phyloP scores from a whole-genome alignment of 2,888 invertebrate species.

The Pedicia rivosa region DNA sequence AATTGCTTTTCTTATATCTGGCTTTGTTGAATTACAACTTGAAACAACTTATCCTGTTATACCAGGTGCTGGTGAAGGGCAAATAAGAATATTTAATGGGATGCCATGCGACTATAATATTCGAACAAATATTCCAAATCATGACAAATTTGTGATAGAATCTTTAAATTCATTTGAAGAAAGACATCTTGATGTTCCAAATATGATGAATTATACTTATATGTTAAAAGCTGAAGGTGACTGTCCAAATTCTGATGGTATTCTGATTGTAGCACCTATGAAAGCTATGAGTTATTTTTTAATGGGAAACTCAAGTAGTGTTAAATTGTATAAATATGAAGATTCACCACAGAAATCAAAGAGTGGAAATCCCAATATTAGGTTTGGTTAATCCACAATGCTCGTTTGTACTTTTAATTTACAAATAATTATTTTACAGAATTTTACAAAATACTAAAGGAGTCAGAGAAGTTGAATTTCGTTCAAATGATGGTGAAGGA shows the following conservation, averaged over 20 bases:
- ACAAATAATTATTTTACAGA: too few species aligned
- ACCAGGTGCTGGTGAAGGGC: constrained; percentile 40
- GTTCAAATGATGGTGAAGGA: not conserved
- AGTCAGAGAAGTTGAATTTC: not conserved
- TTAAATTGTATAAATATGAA: constrained; percentile 17
- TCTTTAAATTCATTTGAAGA: constrained; percentile 32
- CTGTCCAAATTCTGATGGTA: constrained; percentile 17
- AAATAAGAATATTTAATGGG: constrained; percentile 56
- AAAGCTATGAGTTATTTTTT: constrained; percentile 22
- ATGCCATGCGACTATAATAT: constrained; percentile 38
- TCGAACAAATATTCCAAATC: constrained; percentile 13
- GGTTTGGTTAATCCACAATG: too few species aligned
- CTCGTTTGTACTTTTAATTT: too few species aligned
- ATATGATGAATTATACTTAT: constrained; percentile 25
- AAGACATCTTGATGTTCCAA: constrained; percentile 24
- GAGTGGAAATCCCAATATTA: constrained; percentile 27
- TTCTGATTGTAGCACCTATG: constrained; percentile 17
- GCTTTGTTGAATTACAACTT: constrained; percentile 56
- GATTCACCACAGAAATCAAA: constrained; percentile 22
- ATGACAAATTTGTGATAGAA: constrained; percentile 12
- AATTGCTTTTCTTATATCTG: constrained; percentile 69
- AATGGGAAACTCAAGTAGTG: constrained; percentile 9
- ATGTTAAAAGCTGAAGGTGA: constrained; percentile 19
- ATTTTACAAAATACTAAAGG: not conserved
- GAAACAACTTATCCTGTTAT: constrained; percentile 38